phyloP scores from a whole-genome alignment of 2,797 vertebrate genomes.

The Eupleurogrammus muticus region DNA sequence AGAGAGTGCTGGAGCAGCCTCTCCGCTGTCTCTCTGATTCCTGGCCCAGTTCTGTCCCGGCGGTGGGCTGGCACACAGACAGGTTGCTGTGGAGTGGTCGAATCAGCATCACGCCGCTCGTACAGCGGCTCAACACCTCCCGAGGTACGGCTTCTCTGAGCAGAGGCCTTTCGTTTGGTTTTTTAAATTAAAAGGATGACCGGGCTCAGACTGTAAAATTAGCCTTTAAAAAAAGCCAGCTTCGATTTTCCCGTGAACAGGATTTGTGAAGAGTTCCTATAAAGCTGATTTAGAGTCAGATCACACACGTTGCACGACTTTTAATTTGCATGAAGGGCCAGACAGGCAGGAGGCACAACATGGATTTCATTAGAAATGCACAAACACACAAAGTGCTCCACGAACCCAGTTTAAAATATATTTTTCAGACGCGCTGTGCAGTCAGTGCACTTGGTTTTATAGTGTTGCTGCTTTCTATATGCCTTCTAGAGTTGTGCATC shows the following conservation, averaged over 20 bases:
- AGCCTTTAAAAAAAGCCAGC: neutral
- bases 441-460: neutral
- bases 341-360: neutral
- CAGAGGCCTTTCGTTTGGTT: constrained; percentile 1
- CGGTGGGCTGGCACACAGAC: constrained; percentile 26
- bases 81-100: constrained; percentile 21
- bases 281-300: neutral
- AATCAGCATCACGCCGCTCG: constrained; percentile 29
- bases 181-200: constrained; percentile 8
- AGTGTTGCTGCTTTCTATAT: constrained; percentile 10
- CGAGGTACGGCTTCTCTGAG: constrained; percentile 10
- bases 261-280: neutral
- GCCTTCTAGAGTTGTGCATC: neutral
- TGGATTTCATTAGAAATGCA: neutral
- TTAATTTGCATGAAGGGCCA: neutral
- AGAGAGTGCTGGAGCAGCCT: constrained; percentile 13
- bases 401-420: neutral
- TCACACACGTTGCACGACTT: neutral
- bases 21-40: constrained; percentile 30
- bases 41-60: constrained; percentile 33
- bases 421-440: neutral
- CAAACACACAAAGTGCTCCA: neutral
- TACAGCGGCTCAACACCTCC: constrained; percentile 19
- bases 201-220: neutral
- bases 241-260: neutral